Base-by-base conservation (phyloP, 2,797 vertebrate genomes). In the Nyctalus aviator region DNA sequence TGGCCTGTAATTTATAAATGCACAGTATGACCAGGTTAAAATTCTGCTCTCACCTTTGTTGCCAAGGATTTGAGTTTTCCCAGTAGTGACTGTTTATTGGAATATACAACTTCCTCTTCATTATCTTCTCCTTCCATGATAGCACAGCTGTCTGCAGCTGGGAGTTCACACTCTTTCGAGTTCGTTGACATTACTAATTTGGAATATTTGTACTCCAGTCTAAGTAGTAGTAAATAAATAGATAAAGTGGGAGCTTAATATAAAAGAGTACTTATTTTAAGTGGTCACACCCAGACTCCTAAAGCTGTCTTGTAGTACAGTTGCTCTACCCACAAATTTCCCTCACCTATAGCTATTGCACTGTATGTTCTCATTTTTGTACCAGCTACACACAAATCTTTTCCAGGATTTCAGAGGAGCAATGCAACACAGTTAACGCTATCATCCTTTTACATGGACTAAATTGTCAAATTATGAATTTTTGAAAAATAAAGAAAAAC, bases 91-190 rank as follows among this genome's bases (percentile, higher is more conserved):
- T 99, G 98, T 95, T 99, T 99, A 98, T 99, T 99, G 91, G 99
- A 98, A 98, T 99, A 99, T 27, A 99, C 99, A 55, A 99, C 98
- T 92, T 99, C 99, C 75, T 99, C 99, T 93, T 99, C 99, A 48
- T 99, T 99, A 97, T 99, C 99, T 96, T 99, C 99, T 59, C 99
- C 99, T 98, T 99, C 99, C 99, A 99, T 99, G 97, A 99, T 99
- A 81, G 99, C 99, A 94, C 99, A 99, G 97, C 99, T 99, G 98
- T 99, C 99, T 75, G 99, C 99, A 93, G 98, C 99, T 64, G 99
- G 99, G 95, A 99, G 98, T 92, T 99, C 99, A 23, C 99, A 99
- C 88, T 99, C 99, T 97, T 99, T 99, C 14, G 98, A 98, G 97
- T 99, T 99, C 17, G 99, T 98, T 13, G 99, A 99, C 98, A 99